These are phyloP conservation scores for Cacoxenus indagator DNA, from an alignment of 2,888 invertebrate genomes.

Conservation along the genomic window DNA sequence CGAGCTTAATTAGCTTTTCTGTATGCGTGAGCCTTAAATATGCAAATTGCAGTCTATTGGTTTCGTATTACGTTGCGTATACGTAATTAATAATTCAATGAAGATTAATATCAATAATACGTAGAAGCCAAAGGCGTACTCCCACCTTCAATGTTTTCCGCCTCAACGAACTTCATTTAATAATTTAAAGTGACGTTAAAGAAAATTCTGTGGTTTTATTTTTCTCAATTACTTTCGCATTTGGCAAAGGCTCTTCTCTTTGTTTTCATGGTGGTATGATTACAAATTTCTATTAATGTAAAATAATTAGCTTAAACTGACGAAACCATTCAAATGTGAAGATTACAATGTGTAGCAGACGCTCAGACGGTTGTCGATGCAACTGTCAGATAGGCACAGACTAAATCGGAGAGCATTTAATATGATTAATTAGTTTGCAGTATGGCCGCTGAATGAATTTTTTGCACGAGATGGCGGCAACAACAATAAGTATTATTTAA, in stretches of 20 bases:
- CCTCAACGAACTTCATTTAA: too few relatives aligned
- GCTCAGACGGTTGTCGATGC: not conserved
- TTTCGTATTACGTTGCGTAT: constrained; percentile 49
- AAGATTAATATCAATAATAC: constrained; percentile 57
- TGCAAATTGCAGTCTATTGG: constrained; percentile 42
- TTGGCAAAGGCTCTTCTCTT: not conserved
- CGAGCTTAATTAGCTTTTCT: constrained; percentile 22
- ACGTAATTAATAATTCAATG: constrained; percentile 59
- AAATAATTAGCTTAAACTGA: not conserved
- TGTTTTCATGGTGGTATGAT: not conserved
- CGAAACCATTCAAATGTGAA: constrained; percentile 7
- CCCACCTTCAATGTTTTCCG: too few relatives aligned
- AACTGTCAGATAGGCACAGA: constrained; percentile 14
- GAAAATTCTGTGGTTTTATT: not conserved
- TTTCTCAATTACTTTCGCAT: not conserved
- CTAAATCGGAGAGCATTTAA: constrained; percentile 17
- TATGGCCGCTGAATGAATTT: not conserved
- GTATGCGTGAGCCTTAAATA: constrained; percentile 19
- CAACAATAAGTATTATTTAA: constrained; percentile 11
- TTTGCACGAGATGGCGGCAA: constrained; percentile 18
- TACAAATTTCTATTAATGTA: constrained; percentile 13
- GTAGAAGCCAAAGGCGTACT: constrained; percentile 26
- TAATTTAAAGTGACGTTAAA: not conserved
- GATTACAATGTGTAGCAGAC: not conserved
- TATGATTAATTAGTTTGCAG: constrained; percentile 20